These are phyloP conservation scores for Leptarthrus brevirostris DNA, from an alignment of 2,888 invertebrate species.

Conservation along the genomic window DNA sequence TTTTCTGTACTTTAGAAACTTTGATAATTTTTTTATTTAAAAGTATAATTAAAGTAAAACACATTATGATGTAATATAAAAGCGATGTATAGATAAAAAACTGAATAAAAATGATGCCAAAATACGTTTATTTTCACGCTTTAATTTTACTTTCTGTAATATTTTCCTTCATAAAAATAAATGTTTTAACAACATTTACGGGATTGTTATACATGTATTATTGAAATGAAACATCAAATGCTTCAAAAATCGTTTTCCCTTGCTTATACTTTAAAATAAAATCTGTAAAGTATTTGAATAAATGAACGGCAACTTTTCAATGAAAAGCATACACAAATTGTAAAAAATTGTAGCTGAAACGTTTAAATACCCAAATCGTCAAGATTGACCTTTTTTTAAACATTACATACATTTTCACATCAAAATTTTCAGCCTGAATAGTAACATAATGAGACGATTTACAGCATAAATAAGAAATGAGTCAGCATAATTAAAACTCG, in stretches of 20 bases:
- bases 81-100: conserved; percentile 42
- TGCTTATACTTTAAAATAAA: conserved; percentile 39
- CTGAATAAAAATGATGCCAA: conserved; percentile 36
- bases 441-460: conserved; percentile 37
- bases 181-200: conserved; percentile 37
- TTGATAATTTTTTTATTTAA: conserved; percentile 47
- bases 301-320: conserved; percentile 12
- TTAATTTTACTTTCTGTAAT: not conserved
- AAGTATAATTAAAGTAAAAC: conserved; percentile 20
- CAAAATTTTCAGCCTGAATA: conserved; percentile 36
- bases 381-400: conserved; percentile 19
- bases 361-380: conserved; percentile 33
- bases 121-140: conserved; percentile 27
- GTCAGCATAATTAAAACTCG: conserved; percentile 39
- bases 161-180: conserved; percentile 2
- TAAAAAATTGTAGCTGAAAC: conserved; percentile 42
- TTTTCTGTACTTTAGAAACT: conserved; percentile 46
- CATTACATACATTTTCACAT: conserved; percentile 29
- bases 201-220: conserved; percentile 54
- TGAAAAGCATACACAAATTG: conserved; percentile 30
- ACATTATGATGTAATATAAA: conserved; percentile 40
- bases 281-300: conserved; percentile 17
- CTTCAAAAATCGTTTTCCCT: conserved; percentile 39
- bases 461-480: conserved; percentile 37
- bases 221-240: conserved; percentile 49